phyloP scores from a whole-genome alignment of 2,888 invertebrate species.

The Tethea ocularis region DNA sequence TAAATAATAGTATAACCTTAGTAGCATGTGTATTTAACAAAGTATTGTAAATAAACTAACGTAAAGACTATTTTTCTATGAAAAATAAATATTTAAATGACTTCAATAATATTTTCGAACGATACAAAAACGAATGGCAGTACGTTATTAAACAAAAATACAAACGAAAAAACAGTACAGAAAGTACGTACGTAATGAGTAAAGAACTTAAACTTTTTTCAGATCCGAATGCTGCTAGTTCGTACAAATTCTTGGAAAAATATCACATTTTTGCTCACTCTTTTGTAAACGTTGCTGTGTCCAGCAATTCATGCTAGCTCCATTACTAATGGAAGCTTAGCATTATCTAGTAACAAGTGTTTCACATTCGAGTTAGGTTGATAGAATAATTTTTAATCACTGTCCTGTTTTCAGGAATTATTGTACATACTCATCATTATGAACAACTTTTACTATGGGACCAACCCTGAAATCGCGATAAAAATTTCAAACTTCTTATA shows the following conservation, averaged over 20 bases:
- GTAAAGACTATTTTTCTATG: too few species aligned
- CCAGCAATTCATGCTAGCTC: slow-evolving; percentile 35
- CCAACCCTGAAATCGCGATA: too few species aligned
- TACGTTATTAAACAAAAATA: not conserved
- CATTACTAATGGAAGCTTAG: slow-evolving; percentile 21
- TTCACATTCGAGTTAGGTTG: not conserved
- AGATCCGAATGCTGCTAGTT: slow-evolving; percentile 10
- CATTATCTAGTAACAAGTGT: not conserved
- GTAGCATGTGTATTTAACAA: not conserved
- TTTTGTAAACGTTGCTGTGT: slow-evolving; percentile 39
- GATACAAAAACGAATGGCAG: too few species aligned
- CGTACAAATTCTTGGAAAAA: slow-evolving; percentile 19
- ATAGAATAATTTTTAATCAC: too few species aligned
- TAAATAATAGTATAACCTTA: too few species aligned
- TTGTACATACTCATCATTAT: too few species aligned
- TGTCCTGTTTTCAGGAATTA: too few species aligned
- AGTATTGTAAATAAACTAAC: not conserved
- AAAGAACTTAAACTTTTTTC: not conserved
- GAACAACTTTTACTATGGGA: too few species aligned
- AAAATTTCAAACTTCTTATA: too few species aligned
- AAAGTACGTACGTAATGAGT: not conserved
- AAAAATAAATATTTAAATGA: too few species aligned
- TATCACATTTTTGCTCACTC: slow-evolving; percentile 40
- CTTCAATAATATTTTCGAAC: too few species aligned
- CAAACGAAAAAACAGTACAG: not conserved